Conservation (phyloP, 2,113 vertebrate genomes). For the Neolamprologus brichardi region DNA sequence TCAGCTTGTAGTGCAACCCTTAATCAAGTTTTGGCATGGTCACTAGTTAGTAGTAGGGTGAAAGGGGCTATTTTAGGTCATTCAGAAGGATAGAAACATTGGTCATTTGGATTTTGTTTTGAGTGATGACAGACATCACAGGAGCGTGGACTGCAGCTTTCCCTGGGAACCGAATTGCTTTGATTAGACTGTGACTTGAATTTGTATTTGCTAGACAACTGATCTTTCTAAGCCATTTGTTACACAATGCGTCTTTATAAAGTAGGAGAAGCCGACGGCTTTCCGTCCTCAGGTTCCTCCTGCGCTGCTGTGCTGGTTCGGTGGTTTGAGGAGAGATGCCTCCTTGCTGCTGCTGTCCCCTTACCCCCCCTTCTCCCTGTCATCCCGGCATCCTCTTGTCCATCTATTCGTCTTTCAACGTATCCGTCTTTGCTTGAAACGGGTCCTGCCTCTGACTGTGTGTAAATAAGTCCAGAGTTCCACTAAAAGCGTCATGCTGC, state of each 20-base stretch:
- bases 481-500: slow-evolving; percentile 42
- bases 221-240: slow-evolving; percentile 29
- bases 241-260: slow-evolving; percentile 34
- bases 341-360: slow-evolving; percentile 16
- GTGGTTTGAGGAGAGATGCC: slow-evolving; percentile 51
- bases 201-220: slow-evolving; percentile 35
- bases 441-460: slow-evolving; percentile 55
- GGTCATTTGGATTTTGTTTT: slow-evolving; percentile 35
- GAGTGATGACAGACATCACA: slow-evolving; percentile 25
- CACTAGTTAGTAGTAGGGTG: slow-evolving; percentile 45
- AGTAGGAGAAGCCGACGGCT: slow-evolving; percentile 19
- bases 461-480: slow-evolving; percentile 57
- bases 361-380: slow-evolving; percentile 4
- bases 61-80: slow-evolving; percentile 17
- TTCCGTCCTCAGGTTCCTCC: slow-evolving; percentile 21
- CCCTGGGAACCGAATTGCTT: slow-evolving; percentile 6
- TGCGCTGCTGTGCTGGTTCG: slow-evolving; percentile 27
- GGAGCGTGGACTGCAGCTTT: slow-evolving; percentile 35
- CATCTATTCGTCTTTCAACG: slow-evolving; percentile 32
- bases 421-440: slow-evolving; percentile 26
- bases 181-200: background rate
- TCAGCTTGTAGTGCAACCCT: slow-evolving; percentile 70
- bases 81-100: slow-evolving; percentile 12
- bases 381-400: slow-evolving; percentile 47
- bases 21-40: slow-evolving; percentile 57